phyloP scores from a whole-genome alignment of 2,888 invertebrate species.

The Oxycera nigricornis region DNA sequence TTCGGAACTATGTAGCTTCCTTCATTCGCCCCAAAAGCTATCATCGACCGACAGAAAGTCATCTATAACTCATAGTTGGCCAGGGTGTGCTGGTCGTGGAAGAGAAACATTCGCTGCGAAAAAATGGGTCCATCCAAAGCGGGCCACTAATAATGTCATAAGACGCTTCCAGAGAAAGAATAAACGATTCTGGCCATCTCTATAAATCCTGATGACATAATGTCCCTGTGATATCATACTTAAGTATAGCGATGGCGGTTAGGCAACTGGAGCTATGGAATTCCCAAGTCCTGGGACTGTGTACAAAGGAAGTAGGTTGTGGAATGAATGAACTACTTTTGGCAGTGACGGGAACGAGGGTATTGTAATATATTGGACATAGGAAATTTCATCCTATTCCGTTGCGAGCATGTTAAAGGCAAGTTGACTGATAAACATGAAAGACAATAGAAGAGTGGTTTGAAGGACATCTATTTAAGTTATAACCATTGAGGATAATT shows the following conservation, averaged over 20 bases:
- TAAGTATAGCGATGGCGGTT: conserved; percentile 24
- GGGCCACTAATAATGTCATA: conserved; percentile 44
- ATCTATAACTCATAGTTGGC: conserved; percentile 25
- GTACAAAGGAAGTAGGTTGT: neutral
- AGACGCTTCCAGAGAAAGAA: conserved; percentile 39
- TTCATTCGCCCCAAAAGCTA: neutral
- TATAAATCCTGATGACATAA: conserved; percentile 44
- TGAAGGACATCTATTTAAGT: neutral
- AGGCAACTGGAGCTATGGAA: neutral
- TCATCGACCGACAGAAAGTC: conserved; percentile 35
- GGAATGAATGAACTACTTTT: conserved; percentile 22
- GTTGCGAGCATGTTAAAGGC: neutral
- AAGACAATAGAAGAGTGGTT: conserved; percentile 27
- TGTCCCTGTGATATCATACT: conserved; percentile 41
- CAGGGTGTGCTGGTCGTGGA: neutral
- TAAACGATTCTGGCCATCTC: conserved; percentile 44
- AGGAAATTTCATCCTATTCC: neutral
- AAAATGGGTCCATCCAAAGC: conserved; percentile 34
- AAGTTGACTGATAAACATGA: conserved; percentile 22
- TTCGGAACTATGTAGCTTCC: neutral
- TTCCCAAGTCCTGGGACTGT: neutral
- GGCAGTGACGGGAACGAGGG: conserved; percentile 2
- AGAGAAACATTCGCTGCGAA: neutral
- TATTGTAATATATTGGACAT: neutral
- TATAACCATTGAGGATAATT: conserved; percentile 38